Conservation (phyloP, 2,113 vertebrate species). For the Poicephalus meyeri region DNA sequence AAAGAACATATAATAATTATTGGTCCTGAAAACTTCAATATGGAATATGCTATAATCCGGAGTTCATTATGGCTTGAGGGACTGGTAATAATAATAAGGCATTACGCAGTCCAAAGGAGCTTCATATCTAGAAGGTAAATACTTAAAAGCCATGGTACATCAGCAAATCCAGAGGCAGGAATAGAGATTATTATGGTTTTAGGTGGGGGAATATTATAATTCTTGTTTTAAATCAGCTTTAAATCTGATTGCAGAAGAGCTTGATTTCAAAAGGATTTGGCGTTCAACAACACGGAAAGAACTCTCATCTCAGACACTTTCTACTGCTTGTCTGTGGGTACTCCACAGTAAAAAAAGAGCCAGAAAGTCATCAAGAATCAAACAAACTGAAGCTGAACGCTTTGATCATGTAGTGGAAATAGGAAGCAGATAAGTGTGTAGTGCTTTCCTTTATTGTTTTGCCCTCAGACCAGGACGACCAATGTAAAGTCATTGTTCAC, state of each 20-base stretch:
- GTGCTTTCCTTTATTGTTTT: background rate
- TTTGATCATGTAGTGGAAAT: background rate
- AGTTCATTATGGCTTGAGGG: slow-evolving; percentile 44
- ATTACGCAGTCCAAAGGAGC: slow-evolving; percentile 7
- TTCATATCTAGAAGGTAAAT: slow-evolving; percentile 62
- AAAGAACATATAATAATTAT: slow-evolving; percentile 39
- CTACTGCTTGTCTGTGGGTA: background rate
- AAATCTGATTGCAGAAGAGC: slow-evolving; percentile 3
- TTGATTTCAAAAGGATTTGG: slow-evolving; percentile 6
- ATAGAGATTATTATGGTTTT: slow-evolving; percentile 56
- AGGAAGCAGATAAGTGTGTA: background rate
- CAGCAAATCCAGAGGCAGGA: slow-evolving; percentile 48
- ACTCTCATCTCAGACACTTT: background rate
- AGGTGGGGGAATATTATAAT: background rate
- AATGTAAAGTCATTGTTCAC: background rate
- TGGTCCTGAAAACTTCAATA: slow-evolving; percentile 47
- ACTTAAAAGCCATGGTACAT: slow-evolving; percentile 33
- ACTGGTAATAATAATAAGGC: slow-evolving; percentile 41
- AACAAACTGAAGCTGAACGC: background rate
- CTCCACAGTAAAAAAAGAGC: background rate
- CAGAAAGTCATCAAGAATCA: background rate
- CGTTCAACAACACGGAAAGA: background rate
- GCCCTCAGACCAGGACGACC: background rate
- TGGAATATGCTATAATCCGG: slow-evolving; percentile 44
- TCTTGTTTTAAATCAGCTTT: slow-evolving; percentile 37